Percentiles rank a stretch among this genome's conserved stretches.
Conservation (phyloP, 2,113 vertebrate genomes). For the Pelmatolapia mariae region DNA sequence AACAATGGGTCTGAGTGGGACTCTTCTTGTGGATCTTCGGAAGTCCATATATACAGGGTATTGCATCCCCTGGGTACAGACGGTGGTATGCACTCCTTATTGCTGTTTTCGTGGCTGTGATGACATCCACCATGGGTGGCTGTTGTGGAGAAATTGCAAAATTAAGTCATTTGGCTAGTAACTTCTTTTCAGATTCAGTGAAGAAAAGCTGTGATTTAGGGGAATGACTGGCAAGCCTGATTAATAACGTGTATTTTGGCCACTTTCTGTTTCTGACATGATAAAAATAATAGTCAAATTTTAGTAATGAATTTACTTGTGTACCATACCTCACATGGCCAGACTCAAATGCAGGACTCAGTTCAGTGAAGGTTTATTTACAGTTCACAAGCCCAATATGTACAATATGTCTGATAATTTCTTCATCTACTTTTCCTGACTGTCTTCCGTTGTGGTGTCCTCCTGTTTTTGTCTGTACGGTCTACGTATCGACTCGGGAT, state of each 20-base stretch:
- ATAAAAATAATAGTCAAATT: not conserved
- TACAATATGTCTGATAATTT: not conserved
- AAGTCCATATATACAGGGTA: not conserved
- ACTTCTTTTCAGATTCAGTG: not conserved
- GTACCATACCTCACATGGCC: not conserved
- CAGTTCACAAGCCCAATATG: not conserved
- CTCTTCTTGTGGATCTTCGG: accelerated
- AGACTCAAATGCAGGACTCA: not conserved
- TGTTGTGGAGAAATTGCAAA: not conserved
- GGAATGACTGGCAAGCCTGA: not conserved
- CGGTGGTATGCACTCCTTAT: not conserved
- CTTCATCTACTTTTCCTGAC: not conserved
- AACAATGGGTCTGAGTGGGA: not conserved
- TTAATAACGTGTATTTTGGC: not conserved
- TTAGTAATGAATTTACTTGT: not conserved
- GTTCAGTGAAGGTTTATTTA: not conserved
- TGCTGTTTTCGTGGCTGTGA: not conserved
- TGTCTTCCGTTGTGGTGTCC: not conserved
- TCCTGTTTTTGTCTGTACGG: not conserved
- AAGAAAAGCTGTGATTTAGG: not conserved
- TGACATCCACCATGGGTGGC: not conserved
- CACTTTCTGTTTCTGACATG: not conserved
- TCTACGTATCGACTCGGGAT: accelerated
- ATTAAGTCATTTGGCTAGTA: not conserved
- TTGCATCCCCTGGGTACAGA: not conserved